These are phyloP conservation scores for Alaudala cheleensis DNA, from an alignment of 2,113 vertebrate genomes.

Conservation along the genomic window DNA sequence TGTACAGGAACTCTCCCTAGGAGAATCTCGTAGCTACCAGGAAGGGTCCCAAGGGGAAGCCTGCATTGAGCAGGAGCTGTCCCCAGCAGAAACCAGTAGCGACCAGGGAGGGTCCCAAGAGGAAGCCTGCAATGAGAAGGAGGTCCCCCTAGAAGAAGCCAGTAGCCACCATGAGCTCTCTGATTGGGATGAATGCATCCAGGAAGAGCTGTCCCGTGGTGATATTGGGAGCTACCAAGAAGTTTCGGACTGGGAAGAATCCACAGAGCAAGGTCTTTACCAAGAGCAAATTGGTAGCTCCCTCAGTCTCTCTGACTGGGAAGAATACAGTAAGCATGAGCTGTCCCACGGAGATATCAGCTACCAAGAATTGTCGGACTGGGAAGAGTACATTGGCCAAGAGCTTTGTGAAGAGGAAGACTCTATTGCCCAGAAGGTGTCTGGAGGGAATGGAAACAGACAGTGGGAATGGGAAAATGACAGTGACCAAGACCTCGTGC, in stretches of 20 bases:
- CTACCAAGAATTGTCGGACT: too few relatives aligned
- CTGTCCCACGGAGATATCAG: fast-evolving
- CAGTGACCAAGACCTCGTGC: too few relatives aligned
- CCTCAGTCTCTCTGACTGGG: not conserved
- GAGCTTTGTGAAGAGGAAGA: not conserved
- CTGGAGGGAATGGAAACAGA: too few relatives aligned
- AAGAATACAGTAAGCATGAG: not conserved
- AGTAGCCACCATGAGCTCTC: not conserved
- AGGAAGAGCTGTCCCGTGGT: too few relatives aligned
- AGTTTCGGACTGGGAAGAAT: not conserved
- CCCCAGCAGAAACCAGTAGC: too few relatives aligned
- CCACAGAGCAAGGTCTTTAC: not conserved
- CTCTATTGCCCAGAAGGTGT: not conserved
- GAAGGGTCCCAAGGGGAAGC: too few relatives aligned
- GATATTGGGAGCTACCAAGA: not conserved
- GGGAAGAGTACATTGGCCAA: not conserved
- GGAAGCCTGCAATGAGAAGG: too few relatives aligned
- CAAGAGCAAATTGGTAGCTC: not conserved
- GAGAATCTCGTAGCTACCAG: too few relatives aligned
- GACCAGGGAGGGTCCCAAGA: too few relatives aligned
- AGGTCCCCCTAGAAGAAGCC: too few relatives aligned
- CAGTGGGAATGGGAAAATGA: not conserved
- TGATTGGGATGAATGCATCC: not conserved
- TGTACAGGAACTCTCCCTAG: too few relatives aligned
- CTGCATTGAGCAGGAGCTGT: too few relatives aligned